Conservation (phyloP, 2,797 vertebrate genomes). For the Tauraco hartlaubi region DNA sequence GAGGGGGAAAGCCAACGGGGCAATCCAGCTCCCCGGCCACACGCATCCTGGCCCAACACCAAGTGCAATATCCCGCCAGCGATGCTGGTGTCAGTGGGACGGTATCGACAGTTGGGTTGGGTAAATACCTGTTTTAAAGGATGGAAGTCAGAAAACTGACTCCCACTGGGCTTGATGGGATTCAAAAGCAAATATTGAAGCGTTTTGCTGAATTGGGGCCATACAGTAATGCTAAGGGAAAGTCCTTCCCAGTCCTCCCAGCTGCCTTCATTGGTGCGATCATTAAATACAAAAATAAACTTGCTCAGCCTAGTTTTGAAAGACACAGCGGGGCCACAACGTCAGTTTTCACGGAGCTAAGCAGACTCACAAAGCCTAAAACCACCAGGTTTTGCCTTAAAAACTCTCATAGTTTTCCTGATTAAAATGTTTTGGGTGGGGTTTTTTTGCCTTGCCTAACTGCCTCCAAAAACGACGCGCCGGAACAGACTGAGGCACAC, state of each 20-base stretch:
- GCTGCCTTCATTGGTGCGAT: not conserved
- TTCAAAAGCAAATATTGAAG: not conserved
- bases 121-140: not conserved
- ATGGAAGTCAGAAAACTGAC: not conserved
- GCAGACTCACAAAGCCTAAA: not conserved
- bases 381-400: not conserved
- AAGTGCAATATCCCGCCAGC: not conserved
- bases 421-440: not conserved
- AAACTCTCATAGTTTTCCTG: not conserved
- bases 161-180: not conserved
- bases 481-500: fast-evolving
- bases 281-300: too few species aligned
- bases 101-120: not conserved
- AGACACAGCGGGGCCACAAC: fast-evolving
- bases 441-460: not conserved
- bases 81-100: not conserved
- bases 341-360: not conserved
- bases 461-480: fast-evolving
- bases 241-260: not conserved
- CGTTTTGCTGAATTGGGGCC: not conserved
- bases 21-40: fast-evolving
- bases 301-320: not conserved
- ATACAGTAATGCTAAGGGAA: fast-evolving
- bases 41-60: not conserved
- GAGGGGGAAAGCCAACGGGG: fast-evolving